Conservation (phyloP, 2,888 invertebrate species). For the Lapara coniferarum region DNA sequence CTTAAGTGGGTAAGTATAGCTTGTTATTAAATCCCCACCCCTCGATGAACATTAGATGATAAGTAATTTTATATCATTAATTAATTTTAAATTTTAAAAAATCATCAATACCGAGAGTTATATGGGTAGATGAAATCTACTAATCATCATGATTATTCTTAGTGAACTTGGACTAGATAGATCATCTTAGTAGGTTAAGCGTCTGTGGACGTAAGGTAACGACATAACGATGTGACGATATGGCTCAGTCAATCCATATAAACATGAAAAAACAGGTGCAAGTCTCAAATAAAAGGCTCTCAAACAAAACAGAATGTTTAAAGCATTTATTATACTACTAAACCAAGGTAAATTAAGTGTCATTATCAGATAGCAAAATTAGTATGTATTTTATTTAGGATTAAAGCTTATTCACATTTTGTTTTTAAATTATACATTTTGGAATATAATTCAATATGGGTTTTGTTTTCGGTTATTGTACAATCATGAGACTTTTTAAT, state of each 20-base stretch:
- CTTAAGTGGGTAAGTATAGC: conserved; percentile 61
- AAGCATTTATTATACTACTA: conserved; percentile 43
- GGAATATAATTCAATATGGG: conserved; percentile 67
- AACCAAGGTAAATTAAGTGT: conserved; percentile 30
- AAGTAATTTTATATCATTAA: conserved; percentile 59
- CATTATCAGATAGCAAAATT: conserved; percentile 40
- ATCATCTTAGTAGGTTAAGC: conserved; percentile 63
- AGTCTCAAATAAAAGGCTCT: conserved; percentile 69
- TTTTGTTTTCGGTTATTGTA: conserved; percentile 51
- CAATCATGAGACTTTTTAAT: conserved; percentile 65
- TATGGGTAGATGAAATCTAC: conserved; percentile 76
- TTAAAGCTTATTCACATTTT: conserved; percentile 47
- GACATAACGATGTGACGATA: conserved; percentile 34
- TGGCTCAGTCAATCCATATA: conserved; percentile 36
- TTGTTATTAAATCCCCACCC: conserved; percentile 59
- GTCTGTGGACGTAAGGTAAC: conserved; percentile 38
- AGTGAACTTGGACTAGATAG: conserved; percentile 58
- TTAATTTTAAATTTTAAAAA: conserved; percentile 53
- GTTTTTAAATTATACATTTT: conserved; percentile 56
- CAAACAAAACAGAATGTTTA: conserved; percentile 38
- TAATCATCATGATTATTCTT: conserved; percentile 57
- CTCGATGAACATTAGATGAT: conserved; percentile 55
- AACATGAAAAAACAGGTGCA: conserved; percentile 58
- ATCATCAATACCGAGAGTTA: conserved; percentile 49
- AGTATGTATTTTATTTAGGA: conserved; percentile 44